A percentile compares a stretch with the other conserved stretches of the same genome.
These are phyloP conservation scores for Lycorma delicatula DNA, from an alignment of 1,140 invertebrate species.

Conservation along the genomic window DNA sequence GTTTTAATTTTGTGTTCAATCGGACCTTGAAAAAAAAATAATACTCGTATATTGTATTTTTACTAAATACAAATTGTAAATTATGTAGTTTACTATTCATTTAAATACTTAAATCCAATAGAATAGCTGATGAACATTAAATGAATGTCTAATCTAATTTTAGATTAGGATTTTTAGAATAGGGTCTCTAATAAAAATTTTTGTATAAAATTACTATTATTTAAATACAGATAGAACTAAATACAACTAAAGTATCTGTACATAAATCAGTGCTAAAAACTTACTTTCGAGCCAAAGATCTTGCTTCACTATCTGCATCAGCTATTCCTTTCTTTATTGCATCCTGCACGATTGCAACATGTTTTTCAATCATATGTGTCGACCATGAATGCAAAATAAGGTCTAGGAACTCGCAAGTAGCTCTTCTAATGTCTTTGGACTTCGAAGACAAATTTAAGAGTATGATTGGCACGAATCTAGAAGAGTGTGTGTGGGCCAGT, in stretches of 20 bases:
- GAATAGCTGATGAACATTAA: too few relatives aligned
- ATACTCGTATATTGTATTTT: too few relatives aligned
- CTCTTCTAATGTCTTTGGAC: conserved; percentile 82
- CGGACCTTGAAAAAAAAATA: too few relatives aligned
- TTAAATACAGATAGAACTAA: not conserved
- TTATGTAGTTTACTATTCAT: too few relatives aligned
- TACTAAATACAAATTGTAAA: too few relatives aligned
- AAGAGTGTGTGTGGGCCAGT: conserved; percentile 76
- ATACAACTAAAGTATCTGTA: conserved; percentile 32
- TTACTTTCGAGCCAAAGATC: conserved; percentile 63
- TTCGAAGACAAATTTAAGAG: conserved; percentile 71
- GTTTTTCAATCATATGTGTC: conserved; percentile 69
- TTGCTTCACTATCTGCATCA: conserved; percentile 86
- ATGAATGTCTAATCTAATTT: too few relatives aligned
- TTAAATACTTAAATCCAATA: too few relatives aligned
- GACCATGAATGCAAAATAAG: conserved; percentile 80
- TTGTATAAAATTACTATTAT: not conserved
- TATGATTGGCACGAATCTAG: conserved; percentile 80
- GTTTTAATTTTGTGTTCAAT: too few relatives aligned
- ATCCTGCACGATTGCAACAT: conserved; percentile 67
- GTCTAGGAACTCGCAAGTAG: conserved; percentile 76
- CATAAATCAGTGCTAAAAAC: conserved; percentile 25
- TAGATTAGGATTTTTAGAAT: too few relatives aligned
- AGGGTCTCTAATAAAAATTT: not conserved
- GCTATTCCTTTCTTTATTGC: conserved; percentile 80